phyloP scores from a whole-genome alignment of 2,888 invertebrate species.

The Hoplodrina ambigua region DNA sequence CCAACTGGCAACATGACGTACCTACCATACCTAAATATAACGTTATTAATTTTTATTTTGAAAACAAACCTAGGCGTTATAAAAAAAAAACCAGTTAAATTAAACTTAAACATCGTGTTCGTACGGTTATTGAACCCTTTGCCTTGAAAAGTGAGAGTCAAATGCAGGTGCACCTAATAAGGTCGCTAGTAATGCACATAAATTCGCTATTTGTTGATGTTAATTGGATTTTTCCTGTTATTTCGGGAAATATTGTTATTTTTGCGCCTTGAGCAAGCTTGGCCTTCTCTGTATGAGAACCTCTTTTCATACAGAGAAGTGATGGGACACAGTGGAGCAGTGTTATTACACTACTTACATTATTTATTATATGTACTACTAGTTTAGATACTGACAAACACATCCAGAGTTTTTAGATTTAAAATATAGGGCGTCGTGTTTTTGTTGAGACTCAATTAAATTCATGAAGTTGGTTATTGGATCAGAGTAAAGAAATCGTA shows the following conservation, averaged over 20 bases:
- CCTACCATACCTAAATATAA: too few species aligned
- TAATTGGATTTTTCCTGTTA: conserved; percentile 36
- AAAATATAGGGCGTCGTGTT: too few species aligned
- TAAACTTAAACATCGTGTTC: conserved; percentile 34
- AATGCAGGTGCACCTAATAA: conserved; percentile 58
- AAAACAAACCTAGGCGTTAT: background rate
- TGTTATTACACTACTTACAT: too few species aligned
- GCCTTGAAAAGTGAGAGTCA: conserved; percentile 66
- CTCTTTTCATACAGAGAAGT: too few species aligned
- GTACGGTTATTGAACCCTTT: conserved; percentile 60
- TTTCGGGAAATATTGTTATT: conserved; percentile 2
- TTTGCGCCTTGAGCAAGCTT: too few species aligned
- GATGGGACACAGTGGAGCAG: too few species aligned
- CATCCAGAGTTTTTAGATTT: too few species aligned
- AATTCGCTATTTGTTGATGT: conserved; percentile 34
- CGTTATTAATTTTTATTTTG: background rate
- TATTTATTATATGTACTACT: too few species aligned
- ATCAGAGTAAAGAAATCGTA: background rate
- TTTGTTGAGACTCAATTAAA: too few species aligned
- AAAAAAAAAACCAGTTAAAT: conserved; percentile 24
- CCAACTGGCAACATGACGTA: too few species aligned
- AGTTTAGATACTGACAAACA: too few species aligned
- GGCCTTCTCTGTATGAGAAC: too few species aligned
- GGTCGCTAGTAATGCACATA: conserved; percentile 52
- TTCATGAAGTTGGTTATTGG: background rate